Conservation (phyloP, 2,113 vertebrate genomes). For the Procavia capensis region DNA sequence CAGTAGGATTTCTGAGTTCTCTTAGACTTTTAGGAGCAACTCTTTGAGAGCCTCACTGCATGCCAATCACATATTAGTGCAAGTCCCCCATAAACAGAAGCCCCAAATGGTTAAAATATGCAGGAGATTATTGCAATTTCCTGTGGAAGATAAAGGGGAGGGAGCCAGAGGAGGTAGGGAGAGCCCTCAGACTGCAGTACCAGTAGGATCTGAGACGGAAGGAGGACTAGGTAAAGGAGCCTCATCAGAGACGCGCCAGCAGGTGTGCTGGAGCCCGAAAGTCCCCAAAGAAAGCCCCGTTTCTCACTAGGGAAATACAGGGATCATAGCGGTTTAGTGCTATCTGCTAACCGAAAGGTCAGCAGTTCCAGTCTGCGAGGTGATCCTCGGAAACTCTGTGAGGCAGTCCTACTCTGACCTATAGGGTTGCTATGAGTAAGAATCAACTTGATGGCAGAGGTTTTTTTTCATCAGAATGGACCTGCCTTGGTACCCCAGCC, state of each 20-base stretch:
- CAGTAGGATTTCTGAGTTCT: not conserved
- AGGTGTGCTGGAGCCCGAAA: not conserved
- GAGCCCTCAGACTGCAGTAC: not conserved
- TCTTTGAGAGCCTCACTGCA: not conserved
- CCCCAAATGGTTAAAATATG: not conserved
- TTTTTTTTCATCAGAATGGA: too few relatives aligned
- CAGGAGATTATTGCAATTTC: not conserved
- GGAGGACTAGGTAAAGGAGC: not conserved
- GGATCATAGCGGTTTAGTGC: too few relatives aligned
- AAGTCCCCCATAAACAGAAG: not conserved
- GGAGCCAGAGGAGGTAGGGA: accelerated
- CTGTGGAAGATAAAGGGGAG: not conserved
- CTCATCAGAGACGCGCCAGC: not conserved
- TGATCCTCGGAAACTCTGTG: too few relatives aligned
- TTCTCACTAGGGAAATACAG: too few relatives aligned
- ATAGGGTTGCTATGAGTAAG: too few relatives aligned
- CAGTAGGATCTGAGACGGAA: not conserved
- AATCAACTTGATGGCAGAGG: too few relatives aligned
- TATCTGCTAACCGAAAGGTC: too few relatives aligned
- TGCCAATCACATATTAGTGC: not conserved
- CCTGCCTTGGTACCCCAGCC: accelerated
- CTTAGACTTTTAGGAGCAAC: not conserved
- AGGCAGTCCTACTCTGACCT: too few relatives aligned
- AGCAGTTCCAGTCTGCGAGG: too few relatives aligned
- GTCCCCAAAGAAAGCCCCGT: accelerated